Evolutionary conservation across 2,113 vertebrate genomes (phyloP).

Genomic region (Diphyllodes magnificus): DNA sequence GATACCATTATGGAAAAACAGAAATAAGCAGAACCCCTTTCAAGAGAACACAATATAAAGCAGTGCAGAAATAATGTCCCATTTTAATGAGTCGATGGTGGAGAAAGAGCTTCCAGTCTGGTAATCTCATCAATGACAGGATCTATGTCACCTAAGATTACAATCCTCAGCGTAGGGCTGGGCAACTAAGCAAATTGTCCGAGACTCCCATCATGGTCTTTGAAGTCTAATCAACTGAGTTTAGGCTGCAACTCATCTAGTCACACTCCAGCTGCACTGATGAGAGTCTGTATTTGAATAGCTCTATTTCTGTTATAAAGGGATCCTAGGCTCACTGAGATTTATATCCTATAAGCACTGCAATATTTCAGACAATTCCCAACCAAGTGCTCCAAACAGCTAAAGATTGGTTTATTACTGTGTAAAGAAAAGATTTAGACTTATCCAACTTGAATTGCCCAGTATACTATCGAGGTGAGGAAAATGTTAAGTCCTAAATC

Average conservation of each 20-base stretch:
- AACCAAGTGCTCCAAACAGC: neutral
- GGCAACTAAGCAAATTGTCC: neutral
- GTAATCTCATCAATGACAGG: neutral
- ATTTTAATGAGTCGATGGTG: constrained; percentile 1
- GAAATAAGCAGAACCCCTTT: neutral
- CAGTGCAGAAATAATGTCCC: neutral
- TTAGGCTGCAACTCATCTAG: neutral
- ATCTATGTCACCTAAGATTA: neutral
- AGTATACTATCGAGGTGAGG: neutral
- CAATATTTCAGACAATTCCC: neutral
- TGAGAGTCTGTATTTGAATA: neutral
- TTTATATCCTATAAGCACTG: neutral
- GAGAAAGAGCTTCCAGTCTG: neutral
- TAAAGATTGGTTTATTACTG: neutral
- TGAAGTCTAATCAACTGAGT: neutral
- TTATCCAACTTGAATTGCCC: neutral
- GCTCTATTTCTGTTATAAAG: neutral
- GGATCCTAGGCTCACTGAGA: neutral
- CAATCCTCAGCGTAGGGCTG: neutral
- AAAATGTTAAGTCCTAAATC: neutral
- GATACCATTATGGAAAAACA: neutral
- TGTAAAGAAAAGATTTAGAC: neutral
- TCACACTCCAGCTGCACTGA: neutral
- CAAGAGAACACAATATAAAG: neutral
- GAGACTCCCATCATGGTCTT: neutral